A percentile compares a stretch with the other conserved stretches of the same genome.
phyloP scores from a whole-genome alignment of 1,140 invertebrate genomes.

The Saccostrea echinata region DNA sequence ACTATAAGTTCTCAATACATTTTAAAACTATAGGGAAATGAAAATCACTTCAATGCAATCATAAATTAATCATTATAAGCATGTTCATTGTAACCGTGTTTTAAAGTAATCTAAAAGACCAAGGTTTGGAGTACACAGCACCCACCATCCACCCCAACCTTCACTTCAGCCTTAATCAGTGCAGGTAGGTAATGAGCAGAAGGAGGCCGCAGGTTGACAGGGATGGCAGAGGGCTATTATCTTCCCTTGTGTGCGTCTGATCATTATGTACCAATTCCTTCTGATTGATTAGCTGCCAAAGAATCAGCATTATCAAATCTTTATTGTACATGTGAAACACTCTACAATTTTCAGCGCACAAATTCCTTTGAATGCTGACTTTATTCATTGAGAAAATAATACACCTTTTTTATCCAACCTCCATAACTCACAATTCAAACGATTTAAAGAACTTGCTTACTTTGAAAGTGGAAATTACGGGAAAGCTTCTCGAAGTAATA shows the following conservation, averaged over 20 bases:
- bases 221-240: slow-evolving; percentile 1
- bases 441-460: slow-evolving; percentile 44
- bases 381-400: slow-evolving; percentile 42
- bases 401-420: slow-evolving; percentile 35
- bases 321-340: background rate
- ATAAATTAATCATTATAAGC: too few species aligned
- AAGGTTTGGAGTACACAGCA: too few species aligned
- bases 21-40: too few species aligned
- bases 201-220: background rate
- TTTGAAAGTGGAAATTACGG: slow-evolving; percentile 44
- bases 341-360: slow-evolving; percentile 32
- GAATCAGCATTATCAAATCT: slow-evolving; percentile 32
- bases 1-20: too few species aligned
- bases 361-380: slow-evolving; percentile 43
- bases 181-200: slow-evolving; percentile 12
- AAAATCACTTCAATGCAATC: too few species aligned
- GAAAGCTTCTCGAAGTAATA: slow-evolving; percentile 23
- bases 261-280: slow-evolving; percentile 43
- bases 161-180: slow-evolving; percentile 21
- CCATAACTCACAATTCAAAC: slow-evolving; percentile 45
- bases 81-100: too few species aligned
- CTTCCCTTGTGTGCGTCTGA: background rate
- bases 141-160: background rate
- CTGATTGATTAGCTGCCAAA: slow-evolving; percentile 19
- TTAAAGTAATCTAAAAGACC: too few species aligned